Conservation (phyloP, 2,113 vertebrate genomes). For the Hyperoodon ampullatus region DNA sequence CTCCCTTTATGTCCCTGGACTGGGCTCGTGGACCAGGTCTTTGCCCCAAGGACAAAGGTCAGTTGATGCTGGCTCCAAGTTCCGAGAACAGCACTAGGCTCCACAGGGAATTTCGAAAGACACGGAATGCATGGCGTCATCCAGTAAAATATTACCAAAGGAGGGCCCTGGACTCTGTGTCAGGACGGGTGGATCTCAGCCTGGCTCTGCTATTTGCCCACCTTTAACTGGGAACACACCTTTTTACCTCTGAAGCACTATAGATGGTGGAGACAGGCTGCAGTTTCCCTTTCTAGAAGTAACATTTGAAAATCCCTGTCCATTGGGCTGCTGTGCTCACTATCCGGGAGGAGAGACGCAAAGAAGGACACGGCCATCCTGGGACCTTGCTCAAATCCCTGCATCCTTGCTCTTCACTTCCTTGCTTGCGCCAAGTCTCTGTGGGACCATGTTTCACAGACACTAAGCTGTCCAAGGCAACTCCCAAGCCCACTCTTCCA, state of each 20-base stretch:
- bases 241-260: not conserved
- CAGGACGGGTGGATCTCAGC: not conserved
- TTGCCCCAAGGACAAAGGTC: conserved; percentile 8
- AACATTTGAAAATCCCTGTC: not conserved
- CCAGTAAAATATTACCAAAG: not conserved
- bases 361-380: accelerated
- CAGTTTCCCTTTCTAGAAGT: too few species aligned
- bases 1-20: not conserved
- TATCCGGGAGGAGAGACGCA: not conserved
- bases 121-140: not conserved
- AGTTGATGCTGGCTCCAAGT: not conserved
- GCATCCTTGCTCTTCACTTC: accelerated
- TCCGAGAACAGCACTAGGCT: not conserved
- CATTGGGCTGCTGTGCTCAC: not conserved
- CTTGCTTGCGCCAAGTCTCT: accelerated
- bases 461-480: not conserved
- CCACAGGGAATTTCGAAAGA: not conserved
- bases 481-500: not conserved
- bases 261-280: not conserved
- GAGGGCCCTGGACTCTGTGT: accelerated
- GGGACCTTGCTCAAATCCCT: accelerated
- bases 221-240: not conserved
- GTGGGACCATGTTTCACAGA: not conserved
- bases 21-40: not conserved
- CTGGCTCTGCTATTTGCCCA: not conserved